Conservation (phyloP, 2,113 vertebrate species). For the Catharus fuscescens region DNA sequence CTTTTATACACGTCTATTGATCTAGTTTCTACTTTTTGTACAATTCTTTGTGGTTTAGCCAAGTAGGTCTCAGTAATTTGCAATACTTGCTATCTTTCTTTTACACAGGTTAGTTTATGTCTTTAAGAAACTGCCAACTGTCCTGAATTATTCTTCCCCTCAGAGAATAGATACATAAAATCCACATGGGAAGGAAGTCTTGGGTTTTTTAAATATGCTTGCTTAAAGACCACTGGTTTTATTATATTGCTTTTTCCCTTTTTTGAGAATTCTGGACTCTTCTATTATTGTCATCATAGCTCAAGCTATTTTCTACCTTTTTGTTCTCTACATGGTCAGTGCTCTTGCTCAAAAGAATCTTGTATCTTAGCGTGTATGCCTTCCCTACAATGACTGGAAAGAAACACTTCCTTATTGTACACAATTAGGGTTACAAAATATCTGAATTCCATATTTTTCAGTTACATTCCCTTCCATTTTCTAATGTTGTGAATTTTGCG, state of each 20-base stretch:
- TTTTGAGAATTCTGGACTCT: neutral
- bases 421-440: neutral
- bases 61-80: slow-evolving; percentile 52
- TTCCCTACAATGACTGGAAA: neutral
- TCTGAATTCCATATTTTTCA: neutral
- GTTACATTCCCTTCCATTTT: neutral
- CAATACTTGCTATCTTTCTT: slow-evolving; percentile 47
- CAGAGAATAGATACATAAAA: neutral
- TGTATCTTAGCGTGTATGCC: neutral
- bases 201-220: neutral
- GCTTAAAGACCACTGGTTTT: neutral
- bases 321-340: neutral
- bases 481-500: neutral
- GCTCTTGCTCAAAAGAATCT: neutral
- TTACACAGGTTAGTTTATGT: neutral
- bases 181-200: slow-evolving; percentile 11
- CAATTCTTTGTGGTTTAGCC: slow-evolving; percentile 35
- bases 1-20: slow-evolving; percentile 24
- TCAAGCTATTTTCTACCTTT: neutral
- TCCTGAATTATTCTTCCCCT: slow-evolving; percentile 48
- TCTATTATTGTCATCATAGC: neutral
- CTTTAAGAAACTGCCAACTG: slow-evolving; percentile 44
- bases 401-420: neutral
- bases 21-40: slow-evolving; percentile 31
- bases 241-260: neutral